phyloP scores from a whole-genome alignment of 2,797 vertebrate species.

The Heteromormyrus szaboi region DNA sequence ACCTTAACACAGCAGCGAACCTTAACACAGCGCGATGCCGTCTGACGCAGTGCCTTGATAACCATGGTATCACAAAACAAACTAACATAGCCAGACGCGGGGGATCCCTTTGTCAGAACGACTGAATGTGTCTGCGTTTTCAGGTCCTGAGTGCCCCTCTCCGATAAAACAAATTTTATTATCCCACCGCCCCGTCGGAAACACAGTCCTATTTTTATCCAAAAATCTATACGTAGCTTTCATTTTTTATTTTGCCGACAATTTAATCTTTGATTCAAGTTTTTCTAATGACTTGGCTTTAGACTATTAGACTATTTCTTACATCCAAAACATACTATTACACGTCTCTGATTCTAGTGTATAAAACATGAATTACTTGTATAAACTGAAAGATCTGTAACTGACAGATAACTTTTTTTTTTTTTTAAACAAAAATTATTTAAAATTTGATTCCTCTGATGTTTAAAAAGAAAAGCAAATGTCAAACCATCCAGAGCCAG shows the following conservation, averaged over 20 bases:
- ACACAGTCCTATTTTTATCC: background rate
- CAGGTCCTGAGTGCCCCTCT: background rate
- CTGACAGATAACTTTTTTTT: background rate
- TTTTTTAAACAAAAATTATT: background rate
- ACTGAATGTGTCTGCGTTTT: background rate
- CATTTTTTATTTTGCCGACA: background rate
- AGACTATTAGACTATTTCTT: conserved; percentile 18
- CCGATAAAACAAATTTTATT: background rate
- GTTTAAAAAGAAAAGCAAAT: background rate
- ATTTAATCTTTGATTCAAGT: background rate
- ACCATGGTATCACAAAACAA: conserved; percentile 2
- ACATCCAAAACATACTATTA: conserved; percentile 23
- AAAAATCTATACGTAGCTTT: background rate
- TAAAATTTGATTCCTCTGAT: background rate
- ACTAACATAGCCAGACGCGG: background rate
- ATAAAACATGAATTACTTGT: background rate
- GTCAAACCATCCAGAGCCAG: conserved; percentile 81
- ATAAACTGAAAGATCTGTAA: background rate
- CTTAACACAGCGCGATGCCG: background rate
- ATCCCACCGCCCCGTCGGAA: background rate
- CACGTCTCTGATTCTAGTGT: background rate
- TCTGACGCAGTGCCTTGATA: background rate
- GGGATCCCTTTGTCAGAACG: background rate
- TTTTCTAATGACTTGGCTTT: conserved; percentile 12
- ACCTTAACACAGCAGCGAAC: background rate